A percentile compares a stretch with the other conserved stretches of the same genome.
phyloP scores from a whole-genome alignment of 2,797 vertebrate genomes.

The Cirrhinus molitorella region DNA sequence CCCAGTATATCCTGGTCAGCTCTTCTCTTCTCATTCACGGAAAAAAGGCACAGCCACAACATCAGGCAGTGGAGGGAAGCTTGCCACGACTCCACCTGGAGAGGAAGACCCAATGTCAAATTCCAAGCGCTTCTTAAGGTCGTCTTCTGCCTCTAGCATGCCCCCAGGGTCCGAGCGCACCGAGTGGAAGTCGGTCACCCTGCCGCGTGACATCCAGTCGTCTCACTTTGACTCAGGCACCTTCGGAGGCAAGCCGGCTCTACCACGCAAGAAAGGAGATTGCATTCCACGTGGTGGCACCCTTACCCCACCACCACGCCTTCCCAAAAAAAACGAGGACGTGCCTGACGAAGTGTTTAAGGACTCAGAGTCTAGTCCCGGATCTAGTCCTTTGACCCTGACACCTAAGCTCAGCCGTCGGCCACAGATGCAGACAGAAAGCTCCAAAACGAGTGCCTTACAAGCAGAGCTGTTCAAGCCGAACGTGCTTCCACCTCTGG shows the following conservation, averaged over 20 bases:
- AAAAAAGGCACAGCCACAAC: slow-evolving; percentile 85
- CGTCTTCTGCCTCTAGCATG: slow-evolving; percentile 88
- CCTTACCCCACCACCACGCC: slow-evolving; percentile 87
- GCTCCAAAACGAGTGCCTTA: slow-evolving; percentile 80
- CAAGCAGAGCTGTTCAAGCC: slow-evolving; percentile 83
- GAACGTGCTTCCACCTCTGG: slow-evolving; percentile 74
- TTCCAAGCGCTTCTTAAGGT: slow-evolving; percentile 91
- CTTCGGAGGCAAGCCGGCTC: slow-evolving; percentile 89
- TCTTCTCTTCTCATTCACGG: slow-evolving; percentile 83
- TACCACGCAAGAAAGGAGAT: slow-evolving; percentile 92
- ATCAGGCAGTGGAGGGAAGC: slow-evolving; percentile 69
- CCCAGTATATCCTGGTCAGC: slow-evolving; percentile 79
- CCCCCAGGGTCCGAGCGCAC: slow-evolving; percentile 82
- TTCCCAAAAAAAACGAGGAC: slow-evolving; percentile 86
- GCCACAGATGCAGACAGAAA: slow-evolving; percentile 80
- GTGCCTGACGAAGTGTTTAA: slow-evolving; percentile 82
- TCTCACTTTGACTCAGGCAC: slow-evolving; percentile 90
- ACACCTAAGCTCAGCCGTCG: slow-evolving; percentile 87
- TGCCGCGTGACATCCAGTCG: slow-evolving; percentile 91
- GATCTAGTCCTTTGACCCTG: slow-evolving; percentile 87
- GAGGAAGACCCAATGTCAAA: slow-evolving; percentile 88
- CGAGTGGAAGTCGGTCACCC: slow-evolving; percentile 91
- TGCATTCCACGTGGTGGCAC: slow-evolving; percentile 79
- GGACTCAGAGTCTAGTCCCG: slow-evolving; percentile 86
- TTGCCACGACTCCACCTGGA: slow-evolving; percentile 71